These are phyloP conservation scores for Leucoma salicis DNA, from an alignment of 2,888 invertebrate genomes.

Conservation along the genomic window DNA sequence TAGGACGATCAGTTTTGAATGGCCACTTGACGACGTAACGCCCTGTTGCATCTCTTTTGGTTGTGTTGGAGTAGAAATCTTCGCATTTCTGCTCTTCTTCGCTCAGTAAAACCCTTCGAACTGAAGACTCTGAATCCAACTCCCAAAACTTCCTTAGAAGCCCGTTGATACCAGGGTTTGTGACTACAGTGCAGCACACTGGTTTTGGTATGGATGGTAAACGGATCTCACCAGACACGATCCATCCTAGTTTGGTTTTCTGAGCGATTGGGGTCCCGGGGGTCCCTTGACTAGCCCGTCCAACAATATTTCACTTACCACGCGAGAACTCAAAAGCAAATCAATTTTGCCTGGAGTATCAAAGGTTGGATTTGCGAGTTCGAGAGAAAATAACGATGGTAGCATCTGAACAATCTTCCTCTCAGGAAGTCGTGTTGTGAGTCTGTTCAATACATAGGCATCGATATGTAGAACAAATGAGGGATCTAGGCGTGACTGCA, in stretches of 20 bases:
- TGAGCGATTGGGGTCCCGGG: constrained; percentile 26
- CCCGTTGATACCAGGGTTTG: background rate
- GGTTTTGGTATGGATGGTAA: background rate
- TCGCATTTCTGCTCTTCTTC: constrained; percentile 30
- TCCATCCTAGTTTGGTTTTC: constrained; percentile 28
- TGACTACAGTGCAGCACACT: background rate
- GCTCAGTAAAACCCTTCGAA: background rate
- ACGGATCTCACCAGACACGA: constrained; percentile 17
- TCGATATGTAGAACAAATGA: background rate
- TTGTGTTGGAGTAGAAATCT: constrained; percentile 14
- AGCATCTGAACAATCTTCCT: background rate
- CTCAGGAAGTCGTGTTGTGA: constrained; percentile 2
- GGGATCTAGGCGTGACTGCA: background rate
- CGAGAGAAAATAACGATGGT: background rate
- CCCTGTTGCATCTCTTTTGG: constrained; percentile 16
- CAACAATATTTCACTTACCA: background rate
- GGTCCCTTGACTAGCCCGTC: constrained; percentile 20
- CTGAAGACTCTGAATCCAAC: background rate
- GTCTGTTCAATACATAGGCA: background rate
- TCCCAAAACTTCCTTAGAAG: constrained; percentile 19
- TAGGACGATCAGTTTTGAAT: constrained; percentile 11
- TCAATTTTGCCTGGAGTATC: constrained; percentile 1
- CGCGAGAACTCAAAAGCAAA: constrained; percentile 2
- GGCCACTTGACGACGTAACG: constrained; percentile 27
- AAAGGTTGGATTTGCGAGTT: constrained; percentile 1